Evolutionary conservation across 2,113 vertebrate genomes (phyloP), one percentile per base, ranked within the genome.

Genomic region (Odontophorus gujanensis): DNA sequence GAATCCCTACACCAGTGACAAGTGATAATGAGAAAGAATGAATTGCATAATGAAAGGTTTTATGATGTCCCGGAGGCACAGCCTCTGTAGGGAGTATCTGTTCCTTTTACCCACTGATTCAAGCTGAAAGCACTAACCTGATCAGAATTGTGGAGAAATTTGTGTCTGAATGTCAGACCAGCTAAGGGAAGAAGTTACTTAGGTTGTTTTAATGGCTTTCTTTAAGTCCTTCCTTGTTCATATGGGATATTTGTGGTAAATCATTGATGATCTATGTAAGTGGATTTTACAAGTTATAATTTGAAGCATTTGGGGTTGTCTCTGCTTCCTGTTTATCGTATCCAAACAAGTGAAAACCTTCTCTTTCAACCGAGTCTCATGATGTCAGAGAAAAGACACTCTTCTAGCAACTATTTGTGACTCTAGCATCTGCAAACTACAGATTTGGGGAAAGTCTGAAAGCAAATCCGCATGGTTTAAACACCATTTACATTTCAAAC

Each of bases 401-500:
- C 17, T 82, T 40, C 25, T 87, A 72, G 72, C 82, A 92, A 61
- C n/a, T 95, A n/a, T 65, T 90, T 45, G 43, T 89, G 47, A 25
- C 24, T 66, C 43, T 83, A 53, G 88, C 62, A 84, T 36, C 53
- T 85, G 20, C 0, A 59, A 50, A 8, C 61, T 75, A 51, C 30
- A 81, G 25, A 45, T 63, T 42, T 38, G 75, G 15, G 25, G 5
- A 1, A 92, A 87, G 10, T 36, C 50, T 77, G 38, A 87, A 85
- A 87, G 47, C 32, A 81, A 83, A 68, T 45, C 28, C 25, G 16
- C 13, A 17, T 20, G 15, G 30, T 63, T 69, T 91, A 84, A 67
- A 48, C 28, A 62, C 24, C n/a, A 65, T 65, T 77, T 85, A 63
- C 73, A 81, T 67, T 88, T 90, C 87, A 96, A 88, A 86, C 20